Base-by-base conservation (phyloP, 2,888 invertebrate species). In the Cataglyphis cursor region DNA sequence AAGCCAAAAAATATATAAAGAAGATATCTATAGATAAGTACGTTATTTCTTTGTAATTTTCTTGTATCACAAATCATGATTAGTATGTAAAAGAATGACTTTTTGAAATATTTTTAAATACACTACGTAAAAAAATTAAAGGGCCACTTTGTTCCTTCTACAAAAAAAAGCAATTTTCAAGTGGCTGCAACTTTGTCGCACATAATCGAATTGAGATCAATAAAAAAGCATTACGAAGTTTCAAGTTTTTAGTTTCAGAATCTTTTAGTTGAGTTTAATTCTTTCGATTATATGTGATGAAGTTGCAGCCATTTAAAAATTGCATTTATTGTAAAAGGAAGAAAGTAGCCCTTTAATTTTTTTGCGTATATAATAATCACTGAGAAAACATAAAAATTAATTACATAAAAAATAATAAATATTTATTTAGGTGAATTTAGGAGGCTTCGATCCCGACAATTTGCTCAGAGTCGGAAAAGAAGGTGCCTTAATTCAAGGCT, bases 371-470 rank as follows among this genome's bases (percentile, higher is more conserved):
- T 15, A 70, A 15, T n/a, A 51, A 31, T 68, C n/a, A 51, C 3
- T 35, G 0, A n/a, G n/a, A 48, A n/a, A 44, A 68, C 4, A 35
- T 54, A 15, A 64, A 38, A 18, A 15, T 31, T 0, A 70, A 44
- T 10, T 24, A 18, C 6, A 66, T 15, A 38, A 12, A 0, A 70
- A 70, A 21, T 54, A 35, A 59, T 73, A 31, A 41, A 66, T 59
- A 10, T 70, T 66, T 2, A 97, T 97, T 93, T 97, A 98, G 96
- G 96, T 97, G 92, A 98, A 98, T 95, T 96, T 98, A 62, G 98
- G 98, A 51, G 98, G 98, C 15, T 98, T 97, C 92, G 98, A 98
- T 94, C 96, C 96, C 1, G 97, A 97, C 92, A 97, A 97, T 87
- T 95, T 97, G 90, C 94, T 97, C 82, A 96, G 96, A 87, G 96